Evolutionary conservation across 1,140 invertebrate species (phyloP), one percentile per base, ranked within the genome.

Genomic region (Platorchestia sp.): DNA sequence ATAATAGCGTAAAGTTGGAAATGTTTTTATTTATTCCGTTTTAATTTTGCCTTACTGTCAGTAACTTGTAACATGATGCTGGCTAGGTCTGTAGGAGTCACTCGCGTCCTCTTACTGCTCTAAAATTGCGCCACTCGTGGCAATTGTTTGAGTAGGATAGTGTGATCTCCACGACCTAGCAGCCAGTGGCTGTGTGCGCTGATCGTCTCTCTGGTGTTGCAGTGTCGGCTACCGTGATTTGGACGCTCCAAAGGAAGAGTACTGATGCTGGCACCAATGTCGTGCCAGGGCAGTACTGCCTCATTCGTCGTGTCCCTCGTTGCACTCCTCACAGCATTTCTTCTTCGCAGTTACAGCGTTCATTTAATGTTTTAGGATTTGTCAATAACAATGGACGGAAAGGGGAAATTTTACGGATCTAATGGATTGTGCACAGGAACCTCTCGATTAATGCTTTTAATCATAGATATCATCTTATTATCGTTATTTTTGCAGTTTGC

Each of bases 141-240:
- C 16, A 45, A 22, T 45, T 91, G 43, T 47, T 90, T 36, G 40
- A 95, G 47, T 44, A 51, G 44, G 43, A 19, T 86, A 36, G 45
- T 86, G 45, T 96, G 95, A 95, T 45, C 95, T 95, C 47, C 89
- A 45, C 51, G 95, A 40, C 95, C 53, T 95, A 95, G 41, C n/a
- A 95, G 41, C n/a, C 47, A 93, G 45, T 40, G 45, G 86, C 87
- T 45, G 51, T 86, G 45, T 45, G 51, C 75, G 47, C 86, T 91
- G 47, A 44, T 90, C 59, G 95, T 93, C 95, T 96, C 95, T 96
- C 96, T 96, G 96, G 95, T 96, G 98, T 97, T 98, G 98, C 97
- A 98, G 98, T 96, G 98, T 99, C 97, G 98, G 99, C 97, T 99
- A 99, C 97, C 98, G 98, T 97, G 99, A 99, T 97, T 98, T 99